A percentile compares a stretch with the other conserved stretches of the same genome.
These are phyloP conservation scores for Tupiocoris notatus DNA, from an alignment of 2,888 invertebrate species.

Conservation along the genomic window DNA sequence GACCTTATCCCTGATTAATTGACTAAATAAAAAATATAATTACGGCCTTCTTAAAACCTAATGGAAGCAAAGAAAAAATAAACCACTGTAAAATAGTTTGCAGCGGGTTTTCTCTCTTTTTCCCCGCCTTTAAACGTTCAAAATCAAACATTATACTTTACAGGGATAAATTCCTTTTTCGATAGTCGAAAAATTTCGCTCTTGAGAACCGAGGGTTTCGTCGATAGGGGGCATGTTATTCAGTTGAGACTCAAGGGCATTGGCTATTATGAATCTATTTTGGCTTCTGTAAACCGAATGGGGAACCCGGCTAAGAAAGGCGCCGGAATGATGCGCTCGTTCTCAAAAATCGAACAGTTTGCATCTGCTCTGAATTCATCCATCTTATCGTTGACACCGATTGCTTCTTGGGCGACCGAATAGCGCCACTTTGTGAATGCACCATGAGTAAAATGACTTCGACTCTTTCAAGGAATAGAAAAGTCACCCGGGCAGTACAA, in stretches of 20 bases:
- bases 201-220: too few species aligned
- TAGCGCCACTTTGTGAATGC: constrained; percentile 16
- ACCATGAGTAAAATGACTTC: neutral
- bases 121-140: too few species aligned
- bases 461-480: constrained; percentile 8
- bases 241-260: constrained; percentile 2
- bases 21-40: too few species aligned
- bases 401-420: neutral
- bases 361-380: constrained; percentile 34
- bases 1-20: too few species aligned
- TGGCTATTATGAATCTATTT: neutral
- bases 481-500: constrained; percentile 10
- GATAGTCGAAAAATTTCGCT: too few species aligned
- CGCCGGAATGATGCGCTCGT: constrained; percentile 10
- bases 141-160: too few species aligned
- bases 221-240: too few species aligned
- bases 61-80: too few species aligned
- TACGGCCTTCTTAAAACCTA: too few species aligned
- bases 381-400: constrained; percentile 22
- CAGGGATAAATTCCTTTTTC: too few species aligned
- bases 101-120: too few species aligned
- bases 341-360: neutral
- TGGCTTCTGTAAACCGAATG: neutral
- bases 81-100: too few species aligned
- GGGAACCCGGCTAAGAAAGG: neutral